phyloP scores from a whole-genome alignment of 2,797 vertebrate genomes.

The Melanotaenia pygmaea region DNA sequence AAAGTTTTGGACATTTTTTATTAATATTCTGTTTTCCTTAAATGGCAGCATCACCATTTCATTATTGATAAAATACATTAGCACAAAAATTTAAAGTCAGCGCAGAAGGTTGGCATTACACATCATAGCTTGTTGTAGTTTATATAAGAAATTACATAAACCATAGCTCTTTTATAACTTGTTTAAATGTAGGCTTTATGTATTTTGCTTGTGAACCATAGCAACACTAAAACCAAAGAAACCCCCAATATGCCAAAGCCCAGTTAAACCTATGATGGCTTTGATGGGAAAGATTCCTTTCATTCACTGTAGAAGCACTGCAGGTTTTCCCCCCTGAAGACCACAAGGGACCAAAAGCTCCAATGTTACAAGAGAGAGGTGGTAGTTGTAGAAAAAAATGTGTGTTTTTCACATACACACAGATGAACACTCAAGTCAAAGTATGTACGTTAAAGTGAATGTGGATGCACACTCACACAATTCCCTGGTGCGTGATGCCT shows the following conservation, averaged over 20 bases:
- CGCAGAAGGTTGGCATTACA: neutral
- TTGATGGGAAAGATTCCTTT: constrained; percentile 3
- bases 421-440: constrained; percentile 27
- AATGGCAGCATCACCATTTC: neutral
- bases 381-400: neutral
- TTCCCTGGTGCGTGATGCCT: constrained; percentile 49
- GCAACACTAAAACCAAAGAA: neutral
- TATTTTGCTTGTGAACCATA: neutral
- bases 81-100: neutral
- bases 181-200: no score
- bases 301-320: constrained; percentile 28
- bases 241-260: neutral
- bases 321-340: constrained; percentile 33
- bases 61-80: no score
- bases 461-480: constrained; percentile 24
- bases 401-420: constrained; percentile 16
- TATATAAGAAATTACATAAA: neutral
- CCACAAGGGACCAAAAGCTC: constrained; percentile 31
- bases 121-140: neutral
- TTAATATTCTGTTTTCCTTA: neutral
- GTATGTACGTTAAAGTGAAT: constrained; percentile 8
- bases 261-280: constrained; percentile 6
- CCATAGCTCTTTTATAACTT: neutral
- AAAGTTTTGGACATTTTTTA: neutral
- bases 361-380: constrained; percentile 41